phyloP scores from a whole-genome alignment of 2,113 vertebrate species.

The Plecotus auritus region DNA sequence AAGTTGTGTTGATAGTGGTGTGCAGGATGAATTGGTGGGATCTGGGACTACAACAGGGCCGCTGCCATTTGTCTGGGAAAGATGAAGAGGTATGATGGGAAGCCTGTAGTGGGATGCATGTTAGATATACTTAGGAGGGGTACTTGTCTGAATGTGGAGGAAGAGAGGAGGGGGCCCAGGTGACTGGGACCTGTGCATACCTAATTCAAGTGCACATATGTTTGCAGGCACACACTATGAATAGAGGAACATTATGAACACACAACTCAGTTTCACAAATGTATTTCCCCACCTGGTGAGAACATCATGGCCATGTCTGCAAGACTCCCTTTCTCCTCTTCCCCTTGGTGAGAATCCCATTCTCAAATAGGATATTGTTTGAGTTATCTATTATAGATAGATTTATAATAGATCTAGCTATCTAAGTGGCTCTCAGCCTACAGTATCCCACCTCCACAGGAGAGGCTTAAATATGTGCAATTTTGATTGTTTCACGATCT shows the following conservation, averaged over 20 bases:
- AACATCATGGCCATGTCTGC: neutral
- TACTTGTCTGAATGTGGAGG: neutral
- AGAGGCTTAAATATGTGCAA: neutral
- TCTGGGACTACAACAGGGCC: neutral
- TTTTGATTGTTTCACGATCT: neutral
- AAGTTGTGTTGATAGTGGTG: neutral
- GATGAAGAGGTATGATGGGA: neutral
- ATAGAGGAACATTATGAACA: neutral
- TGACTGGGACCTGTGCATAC: neutral
- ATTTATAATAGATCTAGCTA: neutral
- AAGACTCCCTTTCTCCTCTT: neutral
- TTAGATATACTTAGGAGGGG: neutral
- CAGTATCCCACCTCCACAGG: neutral
- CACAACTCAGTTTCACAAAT: neutral
- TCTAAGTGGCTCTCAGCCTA: neutral
- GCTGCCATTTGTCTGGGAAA: neutral
- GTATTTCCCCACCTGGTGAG: neutral
- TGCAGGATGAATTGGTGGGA: neutral
- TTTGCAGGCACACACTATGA: neutral
- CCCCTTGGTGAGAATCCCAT: neutral
- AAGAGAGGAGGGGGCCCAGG: neutral
- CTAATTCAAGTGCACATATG: neutral
- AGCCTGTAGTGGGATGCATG: neutral
- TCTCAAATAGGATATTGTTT: neutral
- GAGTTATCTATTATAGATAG: neutral